These are phyloP conservation scores for Pandemis corylana DNA, from an alignment of 2,888 invertebrate species.

Conservation along the genomic window DNA sequence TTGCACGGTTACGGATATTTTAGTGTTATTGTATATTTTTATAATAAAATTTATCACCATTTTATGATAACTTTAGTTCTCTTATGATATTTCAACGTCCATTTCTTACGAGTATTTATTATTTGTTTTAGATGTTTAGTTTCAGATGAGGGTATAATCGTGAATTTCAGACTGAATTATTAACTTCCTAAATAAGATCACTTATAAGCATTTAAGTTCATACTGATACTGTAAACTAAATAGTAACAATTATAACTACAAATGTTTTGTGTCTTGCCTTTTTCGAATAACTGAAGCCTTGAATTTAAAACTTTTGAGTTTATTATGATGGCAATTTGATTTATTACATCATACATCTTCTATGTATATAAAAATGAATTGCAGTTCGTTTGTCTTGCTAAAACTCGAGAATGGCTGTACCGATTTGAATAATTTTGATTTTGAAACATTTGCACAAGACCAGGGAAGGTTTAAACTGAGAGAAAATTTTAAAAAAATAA, in stretches of 20 bases:
- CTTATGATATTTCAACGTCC: conserved; percentile 58
- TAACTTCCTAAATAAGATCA: conserved; percentile 17
- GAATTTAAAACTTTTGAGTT: too few relatives aligned
- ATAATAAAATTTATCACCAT: conserved; percentile 66
- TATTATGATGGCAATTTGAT: too few relatives aligned
- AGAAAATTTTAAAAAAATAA: too few relatives aligned
- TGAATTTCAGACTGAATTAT: conserved; percentile 35
- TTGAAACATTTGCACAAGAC: too few relatives aligned
- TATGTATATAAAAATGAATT: too few relatives aligned
- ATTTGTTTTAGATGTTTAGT: conserved; percentile 34
- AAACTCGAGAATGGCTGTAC: too few relatives aligned
- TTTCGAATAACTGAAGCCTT: background rate
- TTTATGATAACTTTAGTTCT: conserved; percentile 63
- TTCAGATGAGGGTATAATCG: conserved; percentile 20
- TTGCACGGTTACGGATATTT: conserved; percentile 76
- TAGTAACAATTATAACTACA: background rate
- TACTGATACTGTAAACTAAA: conserved; percentile 4
- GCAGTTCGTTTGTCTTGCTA: too few relatives aligned
- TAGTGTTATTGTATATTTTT: conserved; percentile 81
- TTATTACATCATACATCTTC: too few relatives aligned
- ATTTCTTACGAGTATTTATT: conserved; percentile 58
- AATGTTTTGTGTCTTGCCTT: conserved; percentile 18
- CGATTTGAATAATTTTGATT: too few relatives aligned
- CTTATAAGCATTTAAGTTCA: conserved; percentile 1
- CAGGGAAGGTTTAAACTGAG: too few relatives aligned